phyloP scores from a whole-genome alignment of 2,888 invertebrate genomes.

The Lissonota sp. region DNA sequence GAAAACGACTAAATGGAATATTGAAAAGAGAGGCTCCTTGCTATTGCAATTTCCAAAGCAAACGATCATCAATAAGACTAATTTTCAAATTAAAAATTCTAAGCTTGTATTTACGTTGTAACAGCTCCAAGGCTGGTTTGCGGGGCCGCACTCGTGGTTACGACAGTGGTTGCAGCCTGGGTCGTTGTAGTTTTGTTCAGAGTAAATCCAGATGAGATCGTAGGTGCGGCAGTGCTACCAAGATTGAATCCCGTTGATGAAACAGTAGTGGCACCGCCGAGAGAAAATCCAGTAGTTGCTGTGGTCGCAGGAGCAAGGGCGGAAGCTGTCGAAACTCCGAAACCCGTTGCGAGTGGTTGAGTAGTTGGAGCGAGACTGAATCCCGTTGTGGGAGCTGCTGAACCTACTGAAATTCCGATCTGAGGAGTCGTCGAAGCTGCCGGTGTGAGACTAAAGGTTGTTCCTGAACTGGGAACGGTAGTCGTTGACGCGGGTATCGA shows the following conservation, averaged over 20 bases:
- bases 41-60: too few species aligned
- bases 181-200: slow-evolving; percentile 70
- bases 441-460: slow-evolving; percentile 51
- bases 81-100: too few species aligned
- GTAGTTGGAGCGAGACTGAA: slow-evolving; percentile 62
- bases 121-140: slow-evolving; percentile 76
- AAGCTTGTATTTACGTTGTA: slow-evolving; percentile 74
- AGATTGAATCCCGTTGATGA: slow-evolving; percentile 55
- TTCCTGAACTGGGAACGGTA: slow-evolving; percentile 22
- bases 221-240: slow-evolving; percentile 65
- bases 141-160: slow-evolving; percentile 71
- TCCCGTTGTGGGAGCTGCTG: slow-evolving; percentile 66
- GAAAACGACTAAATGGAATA: too few species aligned
- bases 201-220: slow-evolving; percentile 70
- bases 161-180: slow-evolving; percentile 66
- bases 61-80: too few species aligned
- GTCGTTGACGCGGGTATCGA: slow-evolving; percentile 51
- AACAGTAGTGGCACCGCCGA: slow-evolving; percentile 55
- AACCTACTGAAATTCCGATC: slow-evolving; percentile 48
- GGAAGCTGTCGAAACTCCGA: slow-evolving; percentile 66
- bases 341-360: slow-evolving; percentile 61
- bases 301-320: slow-evolving; percentile 51
- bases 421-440: slow-evolving; percentile 54
- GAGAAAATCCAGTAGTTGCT: slow-evolving; percentile 71
- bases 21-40: too few species aligned